Evolutionary conservation across 2,888 invertebrate genomes (phyloP).

Genomic region (Lamellibrachia columna): DNA sequence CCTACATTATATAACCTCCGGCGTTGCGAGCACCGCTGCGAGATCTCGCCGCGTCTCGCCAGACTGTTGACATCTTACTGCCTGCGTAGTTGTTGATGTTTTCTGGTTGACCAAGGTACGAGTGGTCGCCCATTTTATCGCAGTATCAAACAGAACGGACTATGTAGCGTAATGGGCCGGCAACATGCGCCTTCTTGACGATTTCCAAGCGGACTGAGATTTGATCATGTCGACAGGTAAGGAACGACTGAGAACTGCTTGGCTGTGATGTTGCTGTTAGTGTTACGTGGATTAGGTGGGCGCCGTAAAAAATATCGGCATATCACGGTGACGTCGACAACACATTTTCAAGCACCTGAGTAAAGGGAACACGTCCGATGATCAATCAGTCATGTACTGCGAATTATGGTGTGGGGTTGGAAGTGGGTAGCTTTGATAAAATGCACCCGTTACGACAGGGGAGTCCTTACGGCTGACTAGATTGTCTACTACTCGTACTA

Average conservation of each 20-base stretch:
- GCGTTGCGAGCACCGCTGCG: neutral
- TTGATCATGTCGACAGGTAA: conserved; percentile 5
- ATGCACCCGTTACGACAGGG: no score
- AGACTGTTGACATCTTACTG: neutral
- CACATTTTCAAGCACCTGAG: neutral
- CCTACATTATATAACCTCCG: neutral
- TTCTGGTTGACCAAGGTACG: neutral
- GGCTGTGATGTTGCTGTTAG: neutral
- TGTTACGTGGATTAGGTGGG: neutral
- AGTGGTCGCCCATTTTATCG: neutral
- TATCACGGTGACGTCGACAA: neutral
- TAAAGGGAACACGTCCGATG: no score
- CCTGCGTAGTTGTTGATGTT: conserved; percentile 16
- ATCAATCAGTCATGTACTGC: no score
- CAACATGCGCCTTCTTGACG: neutral
- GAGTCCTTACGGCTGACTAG: no score
- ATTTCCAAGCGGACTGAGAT: neutral
- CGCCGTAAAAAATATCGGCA: neutral
- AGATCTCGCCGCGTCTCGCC: neutral
- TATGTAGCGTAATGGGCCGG: neutral
- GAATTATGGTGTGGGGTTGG: no score
- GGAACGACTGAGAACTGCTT: neutral
- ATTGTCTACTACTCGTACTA: no score
- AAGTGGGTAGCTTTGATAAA: no score
- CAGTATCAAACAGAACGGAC: neutral